Conservation (phyloP, 2,113 vertebrate species). For the Monarcha castaneiventris region DNA sequence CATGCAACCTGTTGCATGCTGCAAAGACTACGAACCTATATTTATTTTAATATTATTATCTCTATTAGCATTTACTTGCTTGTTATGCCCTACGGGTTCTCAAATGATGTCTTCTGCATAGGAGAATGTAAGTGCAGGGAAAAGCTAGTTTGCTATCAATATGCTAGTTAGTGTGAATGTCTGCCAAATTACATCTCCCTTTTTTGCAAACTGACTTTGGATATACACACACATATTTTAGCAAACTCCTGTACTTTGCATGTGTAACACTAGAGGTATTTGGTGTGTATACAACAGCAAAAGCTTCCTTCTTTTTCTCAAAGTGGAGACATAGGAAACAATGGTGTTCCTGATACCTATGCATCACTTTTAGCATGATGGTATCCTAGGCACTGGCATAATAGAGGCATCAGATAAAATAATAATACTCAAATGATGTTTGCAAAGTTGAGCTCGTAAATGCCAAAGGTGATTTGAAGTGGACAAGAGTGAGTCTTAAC, state of each 20-base stretch:
- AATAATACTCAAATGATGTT: constrained; percentile 60
- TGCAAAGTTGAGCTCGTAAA: constrained; percentile 48
- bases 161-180: neutral
- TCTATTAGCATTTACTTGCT: neutral
- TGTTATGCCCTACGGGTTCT: neutral
- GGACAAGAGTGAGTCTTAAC: constrained; percentile 62
- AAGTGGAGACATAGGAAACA: neutral
- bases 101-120: neutral
- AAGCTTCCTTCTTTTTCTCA: neutral
- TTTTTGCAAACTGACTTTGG: neutral
- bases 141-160: neutral
- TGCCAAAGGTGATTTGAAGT: constrained; percentile 62
- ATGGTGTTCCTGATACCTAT: neutral
- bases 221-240: neutral
- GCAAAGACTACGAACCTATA: neutral
- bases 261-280: neutral
- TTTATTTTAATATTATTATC: neutral
- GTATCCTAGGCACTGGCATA: neutral
- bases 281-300: neutral
- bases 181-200: neutral
- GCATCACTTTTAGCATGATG: neutral
- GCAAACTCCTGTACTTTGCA: neutral
- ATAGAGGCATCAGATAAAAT: constrained; percentile 51
- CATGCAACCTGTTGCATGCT: neutral
- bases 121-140: neutral